Evolutionary conservation across 2,888 invertebrate species (phyloP), one percentile per base, ranked within the genome.

Genomic region (Pediacus dermestoides): DNA sequence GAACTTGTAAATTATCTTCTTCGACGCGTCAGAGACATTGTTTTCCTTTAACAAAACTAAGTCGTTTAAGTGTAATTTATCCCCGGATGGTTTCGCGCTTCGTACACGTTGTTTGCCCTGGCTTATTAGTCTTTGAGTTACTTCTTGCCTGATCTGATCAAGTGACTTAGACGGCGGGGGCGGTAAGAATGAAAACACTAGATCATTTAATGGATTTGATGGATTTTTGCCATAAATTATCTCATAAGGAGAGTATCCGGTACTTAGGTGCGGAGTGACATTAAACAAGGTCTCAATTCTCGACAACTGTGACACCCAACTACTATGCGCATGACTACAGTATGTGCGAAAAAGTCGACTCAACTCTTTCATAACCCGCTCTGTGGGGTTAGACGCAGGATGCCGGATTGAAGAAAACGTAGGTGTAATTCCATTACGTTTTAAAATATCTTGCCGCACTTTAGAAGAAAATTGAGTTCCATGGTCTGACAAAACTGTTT

Each of bases 391-490:
- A 6, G 41, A 41, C 14, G 34, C 36, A 4, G 48, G 44, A 35
- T 48, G 42, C 1, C 45, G 33, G 7, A 45, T 36, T 7, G 40
- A 40, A 4, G 40, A 37, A 25, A 27, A 33, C 1, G 30, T 28
- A 4, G 22, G 14, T 1, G 6, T n/a, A 7, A 38, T 35, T 14
- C 28, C 30, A 12, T 27, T 9, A 7, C 27, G 12, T n/a, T 12
- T 15, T 15, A 43, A 7, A n/a, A 21, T 14, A 2, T 37, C 16
- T 10, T 27, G 15, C 55, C 56, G 55, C 7, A 16, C 28, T 13
- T 39, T 32, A 1, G 47, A 44, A 1, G 50, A 44, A 32, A 58
- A 56, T 30, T 56, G 55, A 8, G 40, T 34, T 4, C 55, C 52
- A 18, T 52, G 48, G 28, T 50, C 50, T 8, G 27, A 35, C 8